These are phyloP conservation scores for Styela plicata DNA, from an alignment of 23 tunicate genomes.

Conservation along the genomic window DNA sequence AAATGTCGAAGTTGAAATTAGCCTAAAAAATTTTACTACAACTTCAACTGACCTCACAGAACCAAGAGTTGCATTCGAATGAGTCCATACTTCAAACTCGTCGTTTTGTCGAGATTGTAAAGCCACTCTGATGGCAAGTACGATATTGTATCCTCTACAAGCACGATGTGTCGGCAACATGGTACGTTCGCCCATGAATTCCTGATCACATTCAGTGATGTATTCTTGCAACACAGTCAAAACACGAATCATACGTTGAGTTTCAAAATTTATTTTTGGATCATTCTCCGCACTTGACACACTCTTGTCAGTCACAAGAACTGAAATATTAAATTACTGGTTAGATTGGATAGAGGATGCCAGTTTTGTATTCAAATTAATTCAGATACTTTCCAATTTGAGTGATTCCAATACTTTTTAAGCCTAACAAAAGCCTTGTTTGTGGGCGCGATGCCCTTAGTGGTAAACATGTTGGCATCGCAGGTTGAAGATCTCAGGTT, in stretches of 20 bases:
- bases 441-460: too few species aligned
- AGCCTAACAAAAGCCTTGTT: too few species aligned
- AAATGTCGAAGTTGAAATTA: too few species aligned
- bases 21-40: too few species aligned
- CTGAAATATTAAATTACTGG: neutral
- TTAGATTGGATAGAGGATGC: too few species aligned
- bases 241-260: constrained; percentile 31
- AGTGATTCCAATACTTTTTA: too few species aligned
- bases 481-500: neutral
- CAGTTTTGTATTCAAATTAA: too few species aligned
- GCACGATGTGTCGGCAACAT: constrained; percentile 26
- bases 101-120: constrained; percentile 27
- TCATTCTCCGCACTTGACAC: constrained; percentile 11
- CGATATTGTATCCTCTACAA: constrained; percentile 4
- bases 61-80: constrained; percentile 27
- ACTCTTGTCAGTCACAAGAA: constrained; percentile 19
- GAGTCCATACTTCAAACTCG: constrained; percentile 34
- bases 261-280: constrained; percentile 9
- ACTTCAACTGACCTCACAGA: constrained; percentile 35
- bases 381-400: too few species aligned
- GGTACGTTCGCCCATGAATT: constrained; percentile 24
- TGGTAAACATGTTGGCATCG: neutral
- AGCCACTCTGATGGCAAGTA: constrained; percentile 14
- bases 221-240: constrained; percentile 31
- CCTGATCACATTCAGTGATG: constrained; percentile 32